Conservation (phyloP, 2,113 vertebrate genomes). For the Neotoma lepida region DNA sequence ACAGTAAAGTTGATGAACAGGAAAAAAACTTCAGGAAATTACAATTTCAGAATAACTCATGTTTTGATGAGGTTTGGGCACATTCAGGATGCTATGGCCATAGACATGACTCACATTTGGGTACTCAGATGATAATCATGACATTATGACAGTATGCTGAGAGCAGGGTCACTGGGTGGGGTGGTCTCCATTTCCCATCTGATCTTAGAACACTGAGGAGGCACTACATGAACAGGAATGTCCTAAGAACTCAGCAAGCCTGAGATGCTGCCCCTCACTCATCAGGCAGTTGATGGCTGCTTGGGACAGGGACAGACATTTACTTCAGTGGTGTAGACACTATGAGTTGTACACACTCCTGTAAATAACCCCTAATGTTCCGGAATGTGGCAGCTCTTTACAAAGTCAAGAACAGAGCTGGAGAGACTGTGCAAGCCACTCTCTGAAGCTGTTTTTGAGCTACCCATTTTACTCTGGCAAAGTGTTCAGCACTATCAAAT, state of each 20-base stretch:
- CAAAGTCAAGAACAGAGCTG: constrained; percentile 49
- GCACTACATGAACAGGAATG: neutral
- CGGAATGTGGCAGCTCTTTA: neutral
- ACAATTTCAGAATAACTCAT: constrained; percentile 24
- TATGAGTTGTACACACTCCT: neutral
- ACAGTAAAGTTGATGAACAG: constrained; percentile 21
- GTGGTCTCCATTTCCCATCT: neutral
- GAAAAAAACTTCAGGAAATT: constrained; percentile 13
- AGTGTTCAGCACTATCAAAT: constrained; percentile 26
- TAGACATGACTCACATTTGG: neutral
- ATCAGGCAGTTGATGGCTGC: neutral
- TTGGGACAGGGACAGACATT: neutral
- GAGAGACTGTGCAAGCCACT: constrained; percentile 62
- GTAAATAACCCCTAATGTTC: neutral
- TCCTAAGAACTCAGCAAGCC: constrained; percentile 3
- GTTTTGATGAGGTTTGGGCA: neutral
- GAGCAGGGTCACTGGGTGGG: neutral
- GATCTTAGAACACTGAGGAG: neutral
- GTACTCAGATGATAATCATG: neutral
- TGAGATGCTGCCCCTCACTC: neutral
- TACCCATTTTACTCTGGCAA: constrained; percentile 27
- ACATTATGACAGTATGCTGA: constrained; percentile 8
- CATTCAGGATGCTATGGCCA: neutral
- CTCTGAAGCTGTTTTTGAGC: constrained; percentile 27
- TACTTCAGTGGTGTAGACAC: neutral